A percentile compares a stretch with the other conserved stretches of the same genome.
Conservation (phyloP, 2,888 invertebrate genomes). For the Drosophila trichaetosa region DNA sequence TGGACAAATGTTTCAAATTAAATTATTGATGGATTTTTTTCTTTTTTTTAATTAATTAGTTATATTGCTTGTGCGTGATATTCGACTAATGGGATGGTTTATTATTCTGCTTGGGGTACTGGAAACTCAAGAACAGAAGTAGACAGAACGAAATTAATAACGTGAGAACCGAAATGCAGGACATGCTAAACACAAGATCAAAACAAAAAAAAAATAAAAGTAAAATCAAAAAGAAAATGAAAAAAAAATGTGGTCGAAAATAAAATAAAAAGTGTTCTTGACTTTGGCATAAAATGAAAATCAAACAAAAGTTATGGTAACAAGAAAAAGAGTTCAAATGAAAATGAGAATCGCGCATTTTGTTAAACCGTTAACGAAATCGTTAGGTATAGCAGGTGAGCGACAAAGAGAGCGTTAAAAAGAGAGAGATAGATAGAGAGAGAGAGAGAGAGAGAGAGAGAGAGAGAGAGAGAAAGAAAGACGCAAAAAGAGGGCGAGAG, state of each 20-base stretch:
- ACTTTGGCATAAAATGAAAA: background rate
- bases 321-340: constrained; percentile 1
- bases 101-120: constrained; percentile 44
- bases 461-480: constrained; percentile 2
- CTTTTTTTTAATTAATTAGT: background rate
- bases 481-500: background rate
- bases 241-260: constrained; percentile 2
- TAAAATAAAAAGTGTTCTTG: background rate
- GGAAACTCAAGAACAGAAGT: constrained; percentile 42
- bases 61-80: constrained; percentile 20
- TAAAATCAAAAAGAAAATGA: background rate
- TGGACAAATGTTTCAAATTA: constrained; percentile 25
- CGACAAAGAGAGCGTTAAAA: constrained; percentile 25
- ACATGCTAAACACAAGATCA: constrained; percentile 38
- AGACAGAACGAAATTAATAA: constrained; percentile 30
- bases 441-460: constrained; percentile 14
- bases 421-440: constrained; percentile 1
- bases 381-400: constrained; percentile 7
- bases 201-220: constrained; percentile 2
- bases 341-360: constrained; percentile 23
- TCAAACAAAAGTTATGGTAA: constrained; percentile 2
- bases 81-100: constrained; percentile 28
- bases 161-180: constrained; percentile 38
- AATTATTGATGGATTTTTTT: constrained; percentile 9
- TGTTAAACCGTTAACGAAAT: constrained; percentile 15